Base-by-base conservation (phyloP, 2,797 vertebrate species). In the Phylloscopus collybita region DNA sequence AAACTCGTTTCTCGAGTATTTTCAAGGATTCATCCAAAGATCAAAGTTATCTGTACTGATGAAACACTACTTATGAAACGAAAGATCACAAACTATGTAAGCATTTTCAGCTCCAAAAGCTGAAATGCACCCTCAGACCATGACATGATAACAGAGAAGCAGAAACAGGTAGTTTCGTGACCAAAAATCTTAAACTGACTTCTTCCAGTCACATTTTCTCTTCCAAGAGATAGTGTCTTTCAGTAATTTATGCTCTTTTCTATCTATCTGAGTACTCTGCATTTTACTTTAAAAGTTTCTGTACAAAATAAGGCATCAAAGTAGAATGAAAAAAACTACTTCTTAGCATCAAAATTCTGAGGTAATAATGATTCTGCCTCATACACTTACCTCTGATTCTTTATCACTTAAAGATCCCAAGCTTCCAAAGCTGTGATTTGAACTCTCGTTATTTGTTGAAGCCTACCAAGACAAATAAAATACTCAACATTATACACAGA, bases 391-490 rank as follows among this genome's bases (percentile, higher is more conserved):
- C 99, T 99, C 99, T 13, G 98, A 99, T 97, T 99, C 99, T 97
- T 99, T 99, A 98, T 99, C 99, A 82, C 99, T 99, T 92, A 99
- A 99, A 91, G 99, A 99, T 97, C 99, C 99, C 97, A 99, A 98
- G 93, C 99, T 99, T 97, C 99, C 99, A 71, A 99, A 99, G 98
- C 99, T 99, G 98, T 99, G 99, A 98, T 99, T 99, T 61, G 99
- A 99, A 92, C 99, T 99, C 97, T 99, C 99, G 82, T 99, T 99
- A 98, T 99, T 99, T 97, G 99, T 99, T 97, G 99, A 98, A 91
- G 99, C 99, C 99, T 99, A 97, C 78, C 89, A 84, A 97, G 62
- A 96, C 53, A 92, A 97, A 94, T 38, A 83, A 92, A 93, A 94
- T 21, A 87, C 13, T 50, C 73, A 79, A 40, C 5, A 59, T 90